Conservation (phyloP, 2,113 vertebrate species). For the Glaucomys volans region DNA sequence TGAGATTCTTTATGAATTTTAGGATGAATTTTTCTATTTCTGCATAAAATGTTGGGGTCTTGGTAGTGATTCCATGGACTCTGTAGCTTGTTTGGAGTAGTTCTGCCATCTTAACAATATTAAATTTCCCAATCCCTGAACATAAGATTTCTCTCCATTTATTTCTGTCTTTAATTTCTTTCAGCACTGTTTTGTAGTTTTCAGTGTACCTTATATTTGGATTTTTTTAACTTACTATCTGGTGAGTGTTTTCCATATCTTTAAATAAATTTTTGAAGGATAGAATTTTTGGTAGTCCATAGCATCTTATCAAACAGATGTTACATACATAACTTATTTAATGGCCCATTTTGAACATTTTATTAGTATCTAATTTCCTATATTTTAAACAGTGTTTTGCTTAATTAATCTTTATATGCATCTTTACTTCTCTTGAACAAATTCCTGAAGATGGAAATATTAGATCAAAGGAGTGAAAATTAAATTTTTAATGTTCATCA, state of each 20-base stretch:
- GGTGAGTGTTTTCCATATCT: not conserved
- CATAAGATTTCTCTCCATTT: not conserved
- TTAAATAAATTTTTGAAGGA: constrained; percentile 12
- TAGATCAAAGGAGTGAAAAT: not conserved
- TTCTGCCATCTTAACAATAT: not conserved
- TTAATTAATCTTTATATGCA: not conserved
- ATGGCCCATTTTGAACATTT: not conserved
- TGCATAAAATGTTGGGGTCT: not conserved
- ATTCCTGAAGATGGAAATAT: constrained; percentile 13
- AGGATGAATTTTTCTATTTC: not conserved
- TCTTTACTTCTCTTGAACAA: not conserved
- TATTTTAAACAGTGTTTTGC: not conserved
- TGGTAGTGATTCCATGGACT: not conserved
- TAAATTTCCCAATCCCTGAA: not conserved
- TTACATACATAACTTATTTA: constrained; percentile 9
- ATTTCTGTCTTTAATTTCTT: constrained; percentile 12
- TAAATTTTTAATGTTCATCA: not conserved
- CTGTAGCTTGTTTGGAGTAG: not conserved
- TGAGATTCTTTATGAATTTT: not conserved
- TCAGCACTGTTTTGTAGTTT: not conserved
- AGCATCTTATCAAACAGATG: not conserved
- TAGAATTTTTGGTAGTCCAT: not conserved
- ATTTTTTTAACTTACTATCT: not conserved
- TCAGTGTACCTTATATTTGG: not conserved
- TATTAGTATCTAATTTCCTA: not conserved